Evolutionary conservation across 1,140 invertebrate genomes (phyloP).

Genomic region (Drosophila saltans): DNA sequence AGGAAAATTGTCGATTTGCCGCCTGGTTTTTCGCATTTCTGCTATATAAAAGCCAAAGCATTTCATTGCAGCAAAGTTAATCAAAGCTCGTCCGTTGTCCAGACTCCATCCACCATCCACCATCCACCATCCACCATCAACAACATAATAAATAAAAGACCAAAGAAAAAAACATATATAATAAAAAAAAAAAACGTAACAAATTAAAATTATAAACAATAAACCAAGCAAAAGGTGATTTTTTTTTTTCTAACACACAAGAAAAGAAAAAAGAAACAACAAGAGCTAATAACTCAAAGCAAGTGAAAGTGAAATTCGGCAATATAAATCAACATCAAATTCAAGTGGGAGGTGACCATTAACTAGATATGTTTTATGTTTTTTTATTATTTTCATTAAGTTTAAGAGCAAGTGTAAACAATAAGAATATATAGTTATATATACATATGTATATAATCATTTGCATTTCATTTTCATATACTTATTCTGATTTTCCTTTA

Average conservation of each 20-base stretch:
- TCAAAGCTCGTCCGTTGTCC: constrained; percentile 71
- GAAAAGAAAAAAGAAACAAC: neutral
- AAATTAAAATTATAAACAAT: constrained; percentile 14
- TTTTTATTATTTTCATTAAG: neutral
- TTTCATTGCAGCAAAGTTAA: constrained; percentile 50
- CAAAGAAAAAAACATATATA: constrained; percentile 1
- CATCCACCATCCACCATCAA: constrained; percentile 33
- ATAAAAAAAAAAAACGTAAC: neutral
- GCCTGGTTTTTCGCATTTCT: constrained; percentile 9
- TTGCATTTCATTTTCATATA: no score
- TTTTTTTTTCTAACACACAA: constrained; percentile 10
- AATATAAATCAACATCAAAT: constrained; percentile 18
- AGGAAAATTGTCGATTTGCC: constrained; percentile 53
- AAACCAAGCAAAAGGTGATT: constrained; percentile 49
- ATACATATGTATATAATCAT: no score
- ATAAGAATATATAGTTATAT: neutral
- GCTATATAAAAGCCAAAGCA: constrained; percentile 63
- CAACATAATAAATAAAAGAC: neutral
- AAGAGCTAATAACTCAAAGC: constrained; percentile 11
- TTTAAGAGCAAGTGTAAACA: neutral
- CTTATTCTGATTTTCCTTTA: neutral
- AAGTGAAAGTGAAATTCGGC: constrained; percentile 53
- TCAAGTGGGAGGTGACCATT: constrained; percentile 1
- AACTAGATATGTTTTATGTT: neutral
- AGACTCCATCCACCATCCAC: constrained; percentile 52